These are phyloP conservation scores for Norana najaformis DNA, from an alignment of 2,888 invertebrate genomes.

Conservation along the genomic window DNA sequence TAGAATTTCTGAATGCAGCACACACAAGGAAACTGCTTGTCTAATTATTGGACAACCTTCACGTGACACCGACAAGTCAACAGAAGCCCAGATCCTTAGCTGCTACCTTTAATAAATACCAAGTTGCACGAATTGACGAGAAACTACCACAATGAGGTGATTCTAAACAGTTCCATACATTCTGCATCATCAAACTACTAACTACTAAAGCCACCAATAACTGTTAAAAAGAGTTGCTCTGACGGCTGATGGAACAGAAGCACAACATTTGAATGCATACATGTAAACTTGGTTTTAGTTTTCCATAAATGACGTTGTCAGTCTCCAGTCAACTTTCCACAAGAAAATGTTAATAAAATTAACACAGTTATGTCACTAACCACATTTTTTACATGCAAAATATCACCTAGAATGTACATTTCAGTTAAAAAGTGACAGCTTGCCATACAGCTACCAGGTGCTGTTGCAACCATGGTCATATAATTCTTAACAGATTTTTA, in stretches of 20 bases:
- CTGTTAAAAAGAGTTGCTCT: background rate
- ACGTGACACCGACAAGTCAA: background rate
- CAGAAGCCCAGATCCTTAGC: background rate
- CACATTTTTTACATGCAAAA: background rate
- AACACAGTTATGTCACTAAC: background rate
- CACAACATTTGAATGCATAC: background rate
- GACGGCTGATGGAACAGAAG: background rate
- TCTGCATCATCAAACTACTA: background rate
- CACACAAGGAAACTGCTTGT: background rate
- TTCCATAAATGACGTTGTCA: too few species aligned
- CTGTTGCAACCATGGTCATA: too few species aligned
- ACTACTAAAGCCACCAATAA: background rate
- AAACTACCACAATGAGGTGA: background rate
- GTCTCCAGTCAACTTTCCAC: background rate
- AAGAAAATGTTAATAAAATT: background rate
- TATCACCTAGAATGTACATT: background rate
- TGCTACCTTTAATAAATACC: background rate
- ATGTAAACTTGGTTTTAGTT: background rate
- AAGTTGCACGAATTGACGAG: background rate
- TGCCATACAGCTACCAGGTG: too few species aligned
- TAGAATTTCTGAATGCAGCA: background rate
- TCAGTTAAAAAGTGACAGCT: background rate
- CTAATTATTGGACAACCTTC: background rate
- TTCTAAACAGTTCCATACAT: background rate
- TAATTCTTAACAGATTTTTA: too few species aligned